Base-by-base conservation (phyloP, 2,113 vertebrate species). In the Haliaeetus leucogaster region DNA sequence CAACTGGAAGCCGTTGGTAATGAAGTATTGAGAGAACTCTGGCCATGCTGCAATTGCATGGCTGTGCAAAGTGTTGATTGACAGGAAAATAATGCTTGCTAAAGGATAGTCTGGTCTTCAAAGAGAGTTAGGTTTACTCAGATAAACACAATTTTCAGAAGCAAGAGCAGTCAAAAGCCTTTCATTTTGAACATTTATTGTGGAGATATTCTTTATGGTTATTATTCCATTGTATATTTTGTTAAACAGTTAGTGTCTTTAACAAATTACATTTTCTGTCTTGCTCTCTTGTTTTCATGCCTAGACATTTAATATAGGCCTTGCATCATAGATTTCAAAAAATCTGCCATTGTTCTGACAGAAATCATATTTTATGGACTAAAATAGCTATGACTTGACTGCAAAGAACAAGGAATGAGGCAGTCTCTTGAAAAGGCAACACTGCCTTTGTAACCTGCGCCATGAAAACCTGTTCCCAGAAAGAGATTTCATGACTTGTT, bases 91-190 rank as follows among this genome's bases (percentile, higher is more conserved):
- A 83, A 77, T 66, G n/a, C 62, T 77, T 77, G 67, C 34, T 93
- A 53, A 91, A 89, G 74, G 42, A 80, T 48, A 89, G 48, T 76
- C 68, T 90, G 45, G 13, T 91, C 36, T 91, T 93, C 61, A 84
- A 59, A 95, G 71, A 90, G 15, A 94, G 67, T 95, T 90, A 61
- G 77, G n/a, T 97, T 96, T 95, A 56, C 42, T 82, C n/a, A 79
- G 22, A 80, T 86, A 94, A 95, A 89, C 34, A 90, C 2, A 11
- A 38, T 89, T 97, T 96, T 95, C 79, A 96, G 79, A 97, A 86
- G 50, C 40, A 68, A 70, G 79, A 88, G n/a, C 50, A 86, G 95
- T 89, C 53, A 85, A 81, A 93, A 91, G 5, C n/a, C 52, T 86
- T 90, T 96, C 45, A 84, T 82, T 96, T 61, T 82, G 30, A 94